Evolutionary conservation across 2,797 vertebrate genomes (phyloP), one percentile per base, ranked within the genome.

Genomic region (Mormyrus hasselquistii): DNA sequence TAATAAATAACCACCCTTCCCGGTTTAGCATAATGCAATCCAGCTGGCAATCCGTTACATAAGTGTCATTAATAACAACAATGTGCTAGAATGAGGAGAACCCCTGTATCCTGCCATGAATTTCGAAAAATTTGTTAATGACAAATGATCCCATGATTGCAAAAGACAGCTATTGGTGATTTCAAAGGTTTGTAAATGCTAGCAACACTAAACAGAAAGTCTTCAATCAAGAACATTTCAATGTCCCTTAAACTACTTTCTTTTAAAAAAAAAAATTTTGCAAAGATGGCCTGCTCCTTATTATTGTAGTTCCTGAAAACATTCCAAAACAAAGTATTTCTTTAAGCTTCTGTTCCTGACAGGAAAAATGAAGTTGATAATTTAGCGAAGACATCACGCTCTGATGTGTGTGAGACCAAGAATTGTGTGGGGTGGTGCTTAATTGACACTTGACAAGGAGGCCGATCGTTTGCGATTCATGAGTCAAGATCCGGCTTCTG

Each of bases 331-430:
- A 86, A 29, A 57, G 44, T 6, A 86, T 25, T 49, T 86, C 59
- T 52, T 8, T 49, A 65, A 69, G 62, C 16, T 86, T 22, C 49
- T 12, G 6, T 44, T 50, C 88, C 88, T 14, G 14, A 73, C 57
- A 73, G 49, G 59, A 89, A 25, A 73, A 73, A 86, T 53, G 65
- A 86, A 73, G 47, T 73, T 49, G n/a, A 86, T 53, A 22, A 86
- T 89, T 89, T 50, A 38, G 44, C 57, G 38, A 38, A 73, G 59
- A 50, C 47, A n/a, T 41, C 82, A 22, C n/a, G 59, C 76, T 82
- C 19, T 86, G 57, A 69, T 69, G 41, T 65, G 14, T 89, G 88
- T 7, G 6, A 34, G 12, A 85, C 38, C 22, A n/a, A 25, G 6
- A 7, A 4, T 14, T 25, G 14, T n/a, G 29, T 59, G 49, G 50